Conservation (phyloP, 2,113 vertebrate genomes). For the Indicator indicator region DNA sequence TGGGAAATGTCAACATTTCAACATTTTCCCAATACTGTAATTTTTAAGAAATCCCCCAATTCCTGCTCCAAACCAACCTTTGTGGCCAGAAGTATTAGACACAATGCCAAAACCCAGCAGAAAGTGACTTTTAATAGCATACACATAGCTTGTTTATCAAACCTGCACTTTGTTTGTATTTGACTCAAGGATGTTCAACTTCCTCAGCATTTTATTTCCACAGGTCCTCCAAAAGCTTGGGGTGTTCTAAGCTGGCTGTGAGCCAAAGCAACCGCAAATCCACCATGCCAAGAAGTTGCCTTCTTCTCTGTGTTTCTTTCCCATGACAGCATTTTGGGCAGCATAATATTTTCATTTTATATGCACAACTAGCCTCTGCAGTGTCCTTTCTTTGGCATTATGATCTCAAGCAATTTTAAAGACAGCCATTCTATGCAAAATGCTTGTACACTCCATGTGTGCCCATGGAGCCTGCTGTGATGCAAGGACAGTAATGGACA, state of each 20-base stretch:
- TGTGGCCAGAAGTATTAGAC: neutral
- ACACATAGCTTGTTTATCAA: neutral
- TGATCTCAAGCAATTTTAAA: neutral
- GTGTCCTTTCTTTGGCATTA: neutral
- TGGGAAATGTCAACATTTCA: constrained; percentile 49
- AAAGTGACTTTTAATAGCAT: neutral
- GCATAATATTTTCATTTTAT: neutral
- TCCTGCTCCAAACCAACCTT: constrained; percentile 2
- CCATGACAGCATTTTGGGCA: neutral
- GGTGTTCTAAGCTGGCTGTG: neutral
- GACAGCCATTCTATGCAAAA: neutral
- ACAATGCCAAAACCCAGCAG: constrained; percentile 16
- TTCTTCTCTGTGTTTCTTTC: neutral
- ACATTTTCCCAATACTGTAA: neutral
- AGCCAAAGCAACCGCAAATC: neutral
- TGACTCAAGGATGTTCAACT: neutral
- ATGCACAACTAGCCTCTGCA: neutral
- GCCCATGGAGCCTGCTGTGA: neutral
- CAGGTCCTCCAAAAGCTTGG: neutral
- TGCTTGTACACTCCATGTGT: neutral
- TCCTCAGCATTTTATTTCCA: constrained; percentile 6
- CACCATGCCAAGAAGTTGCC: neutral
- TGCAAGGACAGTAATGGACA: neutral
- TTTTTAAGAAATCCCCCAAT: constrained; percentile 52
- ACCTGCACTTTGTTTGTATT: neutral